These are phyloP conservation scores for Tetragnatha montana DNA, from an alignment of 2,888 invertebrate species.

Conservation along the genomic window DNA sequence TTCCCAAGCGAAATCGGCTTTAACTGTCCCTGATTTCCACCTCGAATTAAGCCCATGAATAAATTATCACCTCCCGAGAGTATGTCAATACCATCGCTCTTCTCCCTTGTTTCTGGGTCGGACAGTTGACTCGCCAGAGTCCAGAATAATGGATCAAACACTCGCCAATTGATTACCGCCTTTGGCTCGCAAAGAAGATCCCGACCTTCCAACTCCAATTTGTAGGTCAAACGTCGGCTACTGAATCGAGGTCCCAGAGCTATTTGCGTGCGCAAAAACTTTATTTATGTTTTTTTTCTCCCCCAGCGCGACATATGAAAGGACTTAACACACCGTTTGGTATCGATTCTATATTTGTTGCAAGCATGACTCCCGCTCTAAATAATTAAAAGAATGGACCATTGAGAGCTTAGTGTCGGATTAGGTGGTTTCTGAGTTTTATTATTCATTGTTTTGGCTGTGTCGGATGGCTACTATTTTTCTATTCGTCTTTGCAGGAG, in stretches of 20 bases:
- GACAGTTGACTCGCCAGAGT: background rate
- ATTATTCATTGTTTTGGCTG: slow-evolving; percentile 40
- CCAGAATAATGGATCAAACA: background rate
- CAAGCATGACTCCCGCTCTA: slow-evolving; percentile 36
- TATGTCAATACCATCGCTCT: background rate
- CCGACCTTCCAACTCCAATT: slow-evolving; percentile 44
- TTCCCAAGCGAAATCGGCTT: background rate
- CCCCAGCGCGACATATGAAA: slow-evolving; percentile 19
- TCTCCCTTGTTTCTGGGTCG: background rate
- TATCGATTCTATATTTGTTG: slow-evolving; percentile 19
- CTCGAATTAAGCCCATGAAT: background rate
- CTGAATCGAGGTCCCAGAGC: slow-evolving; percentile 48
- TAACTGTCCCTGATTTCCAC: background rate
- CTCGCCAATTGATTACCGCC: slow-evolving; percentile 14
- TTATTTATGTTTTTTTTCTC: background rate
- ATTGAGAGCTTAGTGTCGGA: slow-evolving; percentile 31
- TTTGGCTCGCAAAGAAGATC: slow-evolving; percentile 32
- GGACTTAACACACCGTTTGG: slow-evolving; percentile 11
- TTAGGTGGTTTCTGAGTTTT: slow-evolving; percentile 24
- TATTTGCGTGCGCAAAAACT: slow-evolving; percentile 37
- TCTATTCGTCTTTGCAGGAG: background rate
- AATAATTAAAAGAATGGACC: slow-evolving; percentile 54
- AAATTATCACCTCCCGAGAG: background rate
- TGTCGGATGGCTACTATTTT: background rate
- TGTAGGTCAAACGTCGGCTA: slow-evolving; percentile 50